Evolutionary conservation across 2,888 invertebrate genomes (phyloP).

Genomic region (Pristionchus japonicus): DNA sequence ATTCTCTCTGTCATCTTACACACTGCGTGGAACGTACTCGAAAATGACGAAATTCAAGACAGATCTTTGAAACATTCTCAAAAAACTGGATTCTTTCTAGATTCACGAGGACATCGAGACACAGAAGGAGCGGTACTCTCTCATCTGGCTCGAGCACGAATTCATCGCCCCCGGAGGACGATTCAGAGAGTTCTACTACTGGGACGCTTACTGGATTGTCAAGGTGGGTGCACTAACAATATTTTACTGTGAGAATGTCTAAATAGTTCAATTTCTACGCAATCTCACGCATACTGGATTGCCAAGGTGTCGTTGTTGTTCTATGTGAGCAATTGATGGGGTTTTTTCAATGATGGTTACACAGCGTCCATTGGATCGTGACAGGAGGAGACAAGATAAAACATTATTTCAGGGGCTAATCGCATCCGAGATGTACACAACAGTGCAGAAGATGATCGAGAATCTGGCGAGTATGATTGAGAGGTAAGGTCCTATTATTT

Average conservation of each 20-base stretch:
- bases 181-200: slow-evolving; percentile 84
- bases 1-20: no score
- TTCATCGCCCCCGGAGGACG: slow-evolving; percentile 83
- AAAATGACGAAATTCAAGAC: no score
- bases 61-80: no score
- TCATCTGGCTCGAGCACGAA: slow-evolving; percentile 86
- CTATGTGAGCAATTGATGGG: background rate
- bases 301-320: background rate
- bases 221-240: no score
- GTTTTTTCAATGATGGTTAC: no score
- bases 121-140: slow-evolving; percentile 81
- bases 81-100: no score
- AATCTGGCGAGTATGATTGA: slow-evolving; percentile 88
- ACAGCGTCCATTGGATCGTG: no score
- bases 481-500: slow-evolving; percentile 77
- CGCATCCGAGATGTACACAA: slow-evolving; percentile 87
- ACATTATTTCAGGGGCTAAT: slow-evolving; percentile 79
- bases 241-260: no score
- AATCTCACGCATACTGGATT: no score
- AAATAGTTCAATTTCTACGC: no score
- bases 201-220: slow-evolving; percentile 96
- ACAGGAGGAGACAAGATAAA: background rate
- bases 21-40: no score
- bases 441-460: slow-evolving; percentile 86
- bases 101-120: slow-evolving; percentile 64